Evolutionary conservation across 1,140 invertebrate genomes (phyloP), one percentile per base, ranked within the genome.

Genomic region (Aphaenogaster ashmeadi): DNA sequence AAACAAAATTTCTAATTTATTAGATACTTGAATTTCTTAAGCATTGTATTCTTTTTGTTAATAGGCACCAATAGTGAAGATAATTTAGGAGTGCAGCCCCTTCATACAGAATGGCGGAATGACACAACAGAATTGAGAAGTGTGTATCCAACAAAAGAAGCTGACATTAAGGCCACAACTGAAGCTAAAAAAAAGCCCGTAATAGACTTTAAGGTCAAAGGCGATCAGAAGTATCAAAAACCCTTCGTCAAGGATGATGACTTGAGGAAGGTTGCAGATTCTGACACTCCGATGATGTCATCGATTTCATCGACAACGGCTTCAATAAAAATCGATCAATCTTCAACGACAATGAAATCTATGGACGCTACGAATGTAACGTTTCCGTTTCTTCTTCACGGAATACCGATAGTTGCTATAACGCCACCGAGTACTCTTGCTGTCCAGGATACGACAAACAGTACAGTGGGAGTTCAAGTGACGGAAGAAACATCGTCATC

Each of bases 171-270:
- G n/a, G 58, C 84, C 0, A 74, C 86, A 5, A 79, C 44, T 15
- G 94, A 95, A 44, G 69, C 80, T 1, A 95, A 95, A 86, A 95
- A 95, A 69, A 95, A 95, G 58, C 67, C 69, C 27, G 80, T 88
- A 6, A 81, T 72, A 3, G 93, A 94, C 4, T 93, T 94, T 52
- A 94, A 95, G 21, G 21, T 85, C n/a, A 95, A 94, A 64, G 56
- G 89, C n/a, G 93, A 94, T 13, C 79, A 88, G n/a, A 94, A 94
- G 50, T 92, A 94, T 50, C 92, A 92, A 58, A 93, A 95, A 90
- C 27, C 69, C 3, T n/a, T 84, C 27, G 93, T 94, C 67, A 91
- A 92, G 7, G 91, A 92, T 33, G 86, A 90, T n/a, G 86, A 88
- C 5, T 58, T 66, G 3, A 90, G 84, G 5, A 83, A 64, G 9